Evolutionary conservation across 2,113 vertebrate genomes (phyloP).

Genomic region (Struthidea cinerea): DNA sequence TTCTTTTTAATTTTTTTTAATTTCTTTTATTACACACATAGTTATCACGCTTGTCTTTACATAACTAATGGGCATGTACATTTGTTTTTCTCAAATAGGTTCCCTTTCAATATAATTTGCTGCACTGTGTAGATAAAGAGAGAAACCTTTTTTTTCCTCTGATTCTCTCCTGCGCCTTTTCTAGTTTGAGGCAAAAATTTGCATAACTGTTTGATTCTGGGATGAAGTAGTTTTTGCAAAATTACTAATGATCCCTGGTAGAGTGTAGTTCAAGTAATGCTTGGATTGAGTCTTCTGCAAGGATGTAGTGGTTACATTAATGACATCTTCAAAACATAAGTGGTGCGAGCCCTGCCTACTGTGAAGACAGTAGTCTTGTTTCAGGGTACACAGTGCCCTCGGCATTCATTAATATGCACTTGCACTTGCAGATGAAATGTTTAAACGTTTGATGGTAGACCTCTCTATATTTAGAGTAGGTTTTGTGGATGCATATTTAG

Average conservation of each 20-base stretch:
- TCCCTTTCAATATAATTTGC: neutral
- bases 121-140: neutral
- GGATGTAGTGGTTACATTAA: neutral
- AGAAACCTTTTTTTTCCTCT: neutral
- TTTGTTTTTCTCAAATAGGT: neutral
- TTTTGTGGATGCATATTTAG: neutral
- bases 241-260: neutral
- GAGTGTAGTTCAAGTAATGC: neutral
- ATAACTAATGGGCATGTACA: neutral
- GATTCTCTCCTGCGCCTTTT: neutral
- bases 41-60: neutral
- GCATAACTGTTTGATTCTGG: neutral
- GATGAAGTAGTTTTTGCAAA: neutral
- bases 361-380: neutral
- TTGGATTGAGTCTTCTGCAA: neutral
- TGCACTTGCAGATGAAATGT: neutral
- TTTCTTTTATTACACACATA: neutral
- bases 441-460: neutral
- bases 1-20: neutral
- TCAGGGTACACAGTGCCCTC: neutral
- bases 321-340: neutral
- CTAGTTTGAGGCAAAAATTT: neutral
- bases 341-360: neutral
- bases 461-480: neutral
- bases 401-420: neutral